Percentiles rank a stretch among this genome's conserved stretches.
These are phyloP conservation scores for Pardalotus punctatus DNA, from an alignment of 2,113 vertebrate species.

Conservation along the genomic window DNA sequence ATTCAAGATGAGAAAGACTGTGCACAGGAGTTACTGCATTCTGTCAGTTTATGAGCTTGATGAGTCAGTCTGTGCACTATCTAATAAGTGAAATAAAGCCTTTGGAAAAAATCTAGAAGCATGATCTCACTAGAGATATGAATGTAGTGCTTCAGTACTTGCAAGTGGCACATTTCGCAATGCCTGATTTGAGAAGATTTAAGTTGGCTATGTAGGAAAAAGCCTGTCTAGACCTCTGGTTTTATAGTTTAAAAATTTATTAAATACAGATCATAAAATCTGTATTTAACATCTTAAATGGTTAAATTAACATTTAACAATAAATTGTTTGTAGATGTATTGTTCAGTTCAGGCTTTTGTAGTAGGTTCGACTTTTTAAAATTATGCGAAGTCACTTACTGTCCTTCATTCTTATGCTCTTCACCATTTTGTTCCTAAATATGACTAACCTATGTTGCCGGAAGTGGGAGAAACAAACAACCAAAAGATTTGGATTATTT, in stretches of 20 bases:
- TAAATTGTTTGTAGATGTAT: conserved; percentile 2
- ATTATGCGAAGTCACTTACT: background rate
- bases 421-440: background rate
- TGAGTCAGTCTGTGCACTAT: background rate
- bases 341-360: conserved; percentile 9
- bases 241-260: background rate
- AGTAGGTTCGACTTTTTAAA: background rate
- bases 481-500: background rate
- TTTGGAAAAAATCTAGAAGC: background rate
- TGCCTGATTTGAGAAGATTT: background rate
- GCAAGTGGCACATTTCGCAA: background rate
- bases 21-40: background rate
- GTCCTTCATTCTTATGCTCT: background rate
- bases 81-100: background rate
- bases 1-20: background rate
- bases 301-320: too few species aligned
- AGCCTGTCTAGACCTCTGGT: background rate
- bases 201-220: background rate
- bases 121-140: background rate
- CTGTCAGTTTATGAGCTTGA: background rate
- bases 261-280: background rate
- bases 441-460: too few species aligned
- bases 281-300: too few species aligned
- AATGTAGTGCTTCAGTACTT: background rate
- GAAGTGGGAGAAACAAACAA: background rate